These are phyloP conservation scores for Brevimyrus niger DNA, from an alignment of 2,113 vertebrate genomes.

Conservation along the genomic window DNA sequence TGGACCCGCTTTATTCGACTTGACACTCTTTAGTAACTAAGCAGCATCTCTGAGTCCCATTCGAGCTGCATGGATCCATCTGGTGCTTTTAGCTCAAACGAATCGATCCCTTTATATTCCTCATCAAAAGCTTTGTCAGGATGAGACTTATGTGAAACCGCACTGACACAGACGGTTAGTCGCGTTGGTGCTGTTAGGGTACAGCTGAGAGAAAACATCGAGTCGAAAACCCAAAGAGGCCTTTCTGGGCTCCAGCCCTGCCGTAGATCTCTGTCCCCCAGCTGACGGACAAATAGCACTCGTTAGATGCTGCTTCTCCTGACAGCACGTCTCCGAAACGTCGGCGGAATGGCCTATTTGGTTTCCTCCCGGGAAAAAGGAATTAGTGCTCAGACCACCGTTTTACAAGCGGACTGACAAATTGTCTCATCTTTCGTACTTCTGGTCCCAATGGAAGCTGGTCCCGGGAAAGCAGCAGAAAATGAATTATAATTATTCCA, in stretches of 20 bases:
- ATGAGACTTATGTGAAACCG: background rate
- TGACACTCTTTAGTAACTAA: background rate
- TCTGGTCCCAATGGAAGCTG: background rate
- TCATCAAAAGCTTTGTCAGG: background rate
- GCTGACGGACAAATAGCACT: conserved; percentile 6
- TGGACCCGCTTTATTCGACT: background rate
- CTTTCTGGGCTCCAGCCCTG: background rate
- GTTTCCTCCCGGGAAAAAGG: conserved; percentile 20
- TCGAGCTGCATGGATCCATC: background rate
- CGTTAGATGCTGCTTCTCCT: conserved; percentile 15
- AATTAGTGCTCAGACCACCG: conserved; percentile 14
- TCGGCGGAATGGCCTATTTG: background rate
- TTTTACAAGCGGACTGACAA: background rate
- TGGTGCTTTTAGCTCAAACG: background rate
- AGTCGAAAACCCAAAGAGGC: background rate
- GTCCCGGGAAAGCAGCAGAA: background rate
- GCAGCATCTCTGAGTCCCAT: background rate
- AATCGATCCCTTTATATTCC: background rate
- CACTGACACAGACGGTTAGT: background rate
- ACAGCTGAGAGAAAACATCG: background rate
- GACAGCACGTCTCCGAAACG: background rate
- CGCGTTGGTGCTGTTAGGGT: background rate
- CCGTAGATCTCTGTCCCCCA: background rate
- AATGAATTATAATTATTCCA: background rate
- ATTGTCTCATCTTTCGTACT: conserved; percentile 6